A percentile compares a stretch with the other conserved stretches of the same genome.
Evolutionary conservation across 92 coral and sea anemone species (phyloP).

Genomic region (Heliopora coerulea): DNA sequence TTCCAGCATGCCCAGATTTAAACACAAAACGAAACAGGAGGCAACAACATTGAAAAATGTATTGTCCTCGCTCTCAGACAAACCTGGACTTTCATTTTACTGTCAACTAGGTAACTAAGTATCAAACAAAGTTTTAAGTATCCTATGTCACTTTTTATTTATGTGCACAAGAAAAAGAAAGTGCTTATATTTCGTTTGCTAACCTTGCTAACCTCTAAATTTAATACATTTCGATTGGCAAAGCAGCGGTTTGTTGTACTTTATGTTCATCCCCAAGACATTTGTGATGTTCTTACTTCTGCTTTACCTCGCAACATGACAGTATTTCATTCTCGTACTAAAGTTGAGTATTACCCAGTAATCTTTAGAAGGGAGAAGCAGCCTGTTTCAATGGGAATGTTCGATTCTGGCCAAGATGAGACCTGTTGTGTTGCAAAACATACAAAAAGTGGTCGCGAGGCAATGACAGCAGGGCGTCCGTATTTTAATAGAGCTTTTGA

Average conservation of each 20-base stretch:
- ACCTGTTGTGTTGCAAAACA: conserved; percentile 5
- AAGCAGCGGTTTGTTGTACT: background rate
- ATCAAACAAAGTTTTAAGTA: background rate
- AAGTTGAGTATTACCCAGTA: background rate
- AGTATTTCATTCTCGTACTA: conserved; percentile 1
- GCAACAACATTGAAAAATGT: background rate
- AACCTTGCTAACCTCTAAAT: background rate
- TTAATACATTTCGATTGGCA: background rate
- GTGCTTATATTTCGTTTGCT: conserved; percentile 18
- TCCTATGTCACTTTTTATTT: background rate
- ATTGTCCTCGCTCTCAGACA: background rate
- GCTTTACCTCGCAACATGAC: background rate
- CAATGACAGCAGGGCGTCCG: conserved; percentile 24
- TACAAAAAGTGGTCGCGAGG: conserved; percentile 9
- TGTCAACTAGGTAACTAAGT: background rate
- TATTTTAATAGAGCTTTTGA: conserved; percentile 12
- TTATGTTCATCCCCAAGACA: conserved; percentile 5
- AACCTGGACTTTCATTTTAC: conserved; percentile 2
- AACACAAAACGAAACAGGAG: background rate
- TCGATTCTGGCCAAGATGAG: background rate
- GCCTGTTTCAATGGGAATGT: background rate
- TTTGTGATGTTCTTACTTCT: background rate
- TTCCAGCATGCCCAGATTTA: background rate
- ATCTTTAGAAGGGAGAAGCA: background rate
- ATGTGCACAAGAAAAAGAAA: conserved; percentile 13